Percentiles rank a stretch among this genome's conserved stretches.
Conservation (phyloP, 2,113 vertebrate species). For the Columbina picui region DNA sequence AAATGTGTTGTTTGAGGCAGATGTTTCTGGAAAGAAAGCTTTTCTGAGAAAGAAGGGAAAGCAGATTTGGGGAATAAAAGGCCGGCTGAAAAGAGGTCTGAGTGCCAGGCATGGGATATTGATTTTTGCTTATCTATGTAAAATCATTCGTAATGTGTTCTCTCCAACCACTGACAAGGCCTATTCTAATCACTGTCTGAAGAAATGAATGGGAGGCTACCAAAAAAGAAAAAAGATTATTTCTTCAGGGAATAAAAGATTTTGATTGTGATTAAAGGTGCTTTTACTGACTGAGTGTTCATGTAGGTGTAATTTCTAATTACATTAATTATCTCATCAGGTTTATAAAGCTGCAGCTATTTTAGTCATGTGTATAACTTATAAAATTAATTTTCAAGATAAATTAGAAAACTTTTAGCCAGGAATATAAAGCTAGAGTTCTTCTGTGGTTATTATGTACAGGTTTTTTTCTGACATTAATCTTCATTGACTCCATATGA, state of each 20-base stretch:
- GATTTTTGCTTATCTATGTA: constrained; percentile 25
- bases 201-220: constrained; percentile 30
- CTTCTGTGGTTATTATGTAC: background rate
- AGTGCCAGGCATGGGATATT: constrained; percentile 43
- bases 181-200: constrained; percentile 46
- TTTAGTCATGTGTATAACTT: constrained; percentile 8
- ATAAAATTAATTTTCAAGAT: background rate
- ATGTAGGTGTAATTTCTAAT: constrained; percentile 41
- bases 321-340: constrained; percentile 38
- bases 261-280: constrained; percentile 39
- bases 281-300: constrained; percentile 29
- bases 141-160: constrained; percentile 49
- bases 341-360: background rate
- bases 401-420: background rate
- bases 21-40: background rate
- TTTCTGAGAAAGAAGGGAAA: background rate
- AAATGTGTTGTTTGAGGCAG: background rate
- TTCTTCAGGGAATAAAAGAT: background rate
- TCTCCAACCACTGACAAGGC: background rate
- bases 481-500: background rate
- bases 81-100: background rate
- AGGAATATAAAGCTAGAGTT: background rate
- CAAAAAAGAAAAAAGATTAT: constrained; percentile 23
- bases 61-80: background rate
- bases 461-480: background rate